Evolutionary conservation across 2,797 vertebrate genomes (phyloP).

Genomic region (Threskiornis aethiopicus): DNA sequence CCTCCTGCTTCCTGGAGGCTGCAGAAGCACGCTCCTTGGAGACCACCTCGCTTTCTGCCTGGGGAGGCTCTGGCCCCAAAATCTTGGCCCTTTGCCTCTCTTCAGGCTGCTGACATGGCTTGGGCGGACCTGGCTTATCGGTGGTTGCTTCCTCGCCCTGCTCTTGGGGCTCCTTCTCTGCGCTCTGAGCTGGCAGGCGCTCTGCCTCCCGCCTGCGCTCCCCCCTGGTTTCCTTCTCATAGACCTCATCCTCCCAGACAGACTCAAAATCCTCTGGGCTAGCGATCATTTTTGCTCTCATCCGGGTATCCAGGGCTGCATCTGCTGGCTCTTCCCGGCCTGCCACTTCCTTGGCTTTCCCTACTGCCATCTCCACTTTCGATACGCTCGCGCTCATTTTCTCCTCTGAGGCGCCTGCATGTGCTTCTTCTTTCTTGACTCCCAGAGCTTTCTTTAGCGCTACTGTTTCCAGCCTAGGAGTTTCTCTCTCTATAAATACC

Average conservation of each 20-base stretch:
- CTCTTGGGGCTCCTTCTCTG: background rate
- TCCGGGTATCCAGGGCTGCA: constrained; percentile 7
- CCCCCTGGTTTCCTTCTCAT: constrained; percentile 14
- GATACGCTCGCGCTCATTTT: constrained; percentile 43
- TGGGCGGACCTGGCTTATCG: background rate
- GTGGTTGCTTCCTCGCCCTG: background rate
- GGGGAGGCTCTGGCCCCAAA: background rate
- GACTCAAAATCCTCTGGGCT: constrained; percentile 77
- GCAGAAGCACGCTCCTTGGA: constrained; percentile 1
- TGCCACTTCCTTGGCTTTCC: constrained; percentile 66
- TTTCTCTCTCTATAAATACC: constrained; percentile 98
- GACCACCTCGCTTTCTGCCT: background rate
- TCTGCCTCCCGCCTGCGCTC: constrained; percentile 1
- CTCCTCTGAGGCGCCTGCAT: constrained; percentile 45
- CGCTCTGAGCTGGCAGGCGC: background rate
- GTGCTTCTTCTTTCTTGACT: constrained; percentile 64
- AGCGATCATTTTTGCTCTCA: constrained; percentile 69
- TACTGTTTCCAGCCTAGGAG: constrained; percentile 79
- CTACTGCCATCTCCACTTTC: constrained; percentile 58
- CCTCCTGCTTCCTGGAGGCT: constrained; percentile 48
- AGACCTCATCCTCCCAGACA: constrained; percentile 66
- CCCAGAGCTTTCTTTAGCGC: constrained; percentile 65
- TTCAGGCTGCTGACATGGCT: constrained; percentile 63
- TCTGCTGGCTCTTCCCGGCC: constrained; percentile 65
- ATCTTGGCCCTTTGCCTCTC: background rate